Percentiles rank a stretch among this genome's conserved stretches.
Evolutionary conservation across 2,797 vertebrate genomes (phyloP).

Genomic region (Nyctalus aviator): DNA sequence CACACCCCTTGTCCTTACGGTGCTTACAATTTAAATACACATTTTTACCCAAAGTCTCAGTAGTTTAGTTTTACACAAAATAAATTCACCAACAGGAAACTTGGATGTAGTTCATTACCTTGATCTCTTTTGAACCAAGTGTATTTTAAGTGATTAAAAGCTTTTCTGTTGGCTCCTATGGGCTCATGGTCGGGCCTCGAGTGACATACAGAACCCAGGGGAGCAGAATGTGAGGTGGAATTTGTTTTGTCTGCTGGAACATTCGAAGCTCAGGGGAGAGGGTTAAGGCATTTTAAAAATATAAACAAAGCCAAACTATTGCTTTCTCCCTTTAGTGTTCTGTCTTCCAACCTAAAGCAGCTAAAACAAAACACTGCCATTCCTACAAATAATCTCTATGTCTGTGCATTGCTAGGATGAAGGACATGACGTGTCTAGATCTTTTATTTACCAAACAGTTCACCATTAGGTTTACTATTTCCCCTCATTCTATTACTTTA

Average conservation of each 20-base stretch:
- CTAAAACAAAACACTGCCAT: slow-evolving; percentile 3
- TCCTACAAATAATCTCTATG: background rate
- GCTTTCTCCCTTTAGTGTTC: slow-evolving; percentile 19
- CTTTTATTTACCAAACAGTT: slow-evolving; percentile 55
- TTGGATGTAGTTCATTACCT: background rate
- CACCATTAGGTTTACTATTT: background rate
- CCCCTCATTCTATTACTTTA: slow-evolving; percentile 42
- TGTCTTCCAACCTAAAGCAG: background rate
- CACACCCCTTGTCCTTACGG: background rate
- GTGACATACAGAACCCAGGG: background rate
- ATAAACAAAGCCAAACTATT: background rate
- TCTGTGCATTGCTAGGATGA: background rate
- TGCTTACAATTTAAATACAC: background rate
- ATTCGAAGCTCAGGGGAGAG: background rate
- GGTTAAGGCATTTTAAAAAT: background rate
- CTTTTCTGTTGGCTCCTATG: background rate
- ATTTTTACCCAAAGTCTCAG: background rate
- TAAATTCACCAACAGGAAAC: slow-evolving; percentile 23
- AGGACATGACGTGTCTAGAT: background rate
- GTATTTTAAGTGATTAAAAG: background rate
- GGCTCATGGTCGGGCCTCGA: background rate
- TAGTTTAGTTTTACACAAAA: slow-evolving; percentile 22
- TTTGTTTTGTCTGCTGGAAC: background rate
- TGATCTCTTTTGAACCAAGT: background rate
- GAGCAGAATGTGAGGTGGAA: background rate